Conservation (phyloP, 2,797 vertebrate genomes). For the Coendou prehensilis region DNA sequence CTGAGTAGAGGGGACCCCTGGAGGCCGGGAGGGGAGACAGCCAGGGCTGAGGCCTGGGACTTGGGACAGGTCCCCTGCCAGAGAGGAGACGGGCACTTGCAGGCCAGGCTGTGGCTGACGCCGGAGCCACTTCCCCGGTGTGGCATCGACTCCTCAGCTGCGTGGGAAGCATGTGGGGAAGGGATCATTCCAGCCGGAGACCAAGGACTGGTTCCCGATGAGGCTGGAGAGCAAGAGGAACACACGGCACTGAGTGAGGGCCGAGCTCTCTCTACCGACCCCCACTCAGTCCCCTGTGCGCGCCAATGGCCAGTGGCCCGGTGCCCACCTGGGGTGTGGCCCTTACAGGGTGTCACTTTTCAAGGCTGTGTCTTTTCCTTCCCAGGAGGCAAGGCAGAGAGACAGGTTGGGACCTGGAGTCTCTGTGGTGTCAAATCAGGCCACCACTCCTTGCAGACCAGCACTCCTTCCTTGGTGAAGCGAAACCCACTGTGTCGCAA, state of each 20-base stretch:
- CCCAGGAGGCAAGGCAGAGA: background rate
- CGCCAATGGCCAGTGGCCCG: accelerated
- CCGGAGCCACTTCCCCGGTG: background rate
- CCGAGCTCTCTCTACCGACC: background rate
- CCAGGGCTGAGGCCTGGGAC: background rate
- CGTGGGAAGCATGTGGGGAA: background rate
- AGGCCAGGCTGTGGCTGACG: background rate
- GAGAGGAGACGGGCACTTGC: background rate
- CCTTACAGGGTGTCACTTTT: background rate
- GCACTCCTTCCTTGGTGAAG: background rate
- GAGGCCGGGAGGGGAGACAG: background rate
- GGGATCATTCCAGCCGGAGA: background rate
- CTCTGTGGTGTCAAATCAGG: background rate
- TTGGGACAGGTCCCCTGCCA: background rate
- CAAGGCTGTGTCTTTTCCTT: background rate
- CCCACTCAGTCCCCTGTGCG: background rate
- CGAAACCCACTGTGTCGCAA: background rate
- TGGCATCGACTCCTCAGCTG: background rate
- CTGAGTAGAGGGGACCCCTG: background rate
- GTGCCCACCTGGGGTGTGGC: accelerated
- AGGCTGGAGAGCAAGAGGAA: background rate
- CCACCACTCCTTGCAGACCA: background rate
- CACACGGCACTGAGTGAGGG: background rate
- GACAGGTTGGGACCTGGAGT: background rate
- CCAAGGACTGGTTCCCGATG: background rate